Evolutionary conservation across 2,113 vertebrate species (phyloP), one percentile per base, ranked within the genome.

Genomic region (Microtus ochrogaster): DNA sequence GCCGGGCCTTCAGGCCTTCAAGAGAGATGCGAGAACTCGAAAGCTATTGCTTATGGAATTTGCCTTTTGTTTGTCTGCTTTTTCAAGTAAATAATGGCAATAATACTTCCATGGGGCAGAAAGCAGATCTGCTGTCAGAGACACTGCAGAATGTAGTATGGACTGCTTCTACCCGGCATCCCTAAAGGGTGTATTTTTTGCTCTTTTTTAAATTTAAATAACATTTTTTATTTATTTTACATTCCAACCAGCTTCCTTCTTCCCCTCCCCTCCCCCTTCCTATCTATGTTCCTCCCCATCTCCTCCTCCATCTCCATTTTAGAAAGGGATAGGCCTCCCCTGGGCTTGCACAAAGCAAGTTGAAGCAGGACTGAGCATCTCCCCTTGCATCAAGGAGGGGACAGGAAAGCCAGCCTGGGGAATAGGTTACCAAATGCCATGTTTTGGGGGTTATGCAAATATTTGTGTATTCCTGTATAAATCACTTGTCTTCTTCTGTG

Each of bases 11-110:
- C 91, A 94, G 3, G 19, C 92, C 61, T 78, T 88, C 91, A 94
- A 81, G 7, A 5, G 26, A 78, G 65, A 85, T 90, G 92, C 93
- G 47, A 63, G 49, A 92, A 94, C 65, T 92, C n/a, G 90, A 89
- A 95, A 85, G 72, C 81, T 94, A 78, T 92, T 94, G 88, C 36
- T 92, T 94, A 90, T 93, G 74, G 84, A 66, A 95, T 94, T 96
- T 89, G 44, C 21, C 85, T 77, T 52, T 90, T 78, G 44, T 52
- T 81, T 92, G 93, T 84, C 22, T 91, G 65, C 4, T 36, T 90
- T 96, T 97, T 94, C 88, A 92, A 95, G 74, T 49, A 81, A 61
- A 2, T 55, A 83, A 72, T 93, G 16, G 73, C 86, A 96, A 91
- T 16, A 63, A 5, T 65, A 82, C 6, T 3, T 88, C 52, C 26